Evolutionary conservation across 2,888 invertebrate species (phyloP).

Genomic region (Melinopterus prodromus): DNA sequence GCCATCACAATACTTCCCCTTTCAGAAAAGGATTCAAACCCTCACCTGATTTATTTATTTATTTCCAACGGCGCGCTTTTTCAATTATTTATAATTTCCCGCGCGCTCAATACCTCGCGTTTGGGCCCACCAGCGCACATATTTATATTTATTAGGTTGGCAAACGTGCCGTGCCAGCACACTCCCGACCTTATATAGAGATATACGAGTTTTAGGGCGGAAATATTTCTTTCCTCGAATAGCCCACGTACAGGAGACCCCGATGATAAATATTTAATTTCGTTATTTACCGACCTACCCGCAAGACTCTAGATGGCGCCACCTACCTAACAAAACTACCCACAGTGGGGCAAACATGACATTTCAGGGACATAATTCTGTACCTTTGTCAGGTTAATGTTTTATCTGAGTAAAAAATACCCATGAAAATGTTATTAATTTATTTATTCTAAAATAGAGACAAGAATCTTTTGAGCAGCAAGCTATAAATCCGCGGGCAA

Average conservation of each 20-base stretch:
- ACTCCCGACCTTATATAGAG: slow-evolving; percentile 14
- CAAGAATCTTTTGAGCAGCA: too few relatives aligned
- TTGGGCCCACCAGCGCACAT: background rate
- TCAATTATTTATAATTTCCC: background rate
- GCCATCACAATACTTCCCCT: background rate
- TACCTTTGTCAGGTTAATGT: too few relatives aligned
- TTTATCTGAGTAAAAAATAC: too few relatives aligned
- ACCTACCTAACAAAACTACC: too few relatives aligned
- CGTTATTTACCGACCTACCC: slow-evolving; percentile 13
- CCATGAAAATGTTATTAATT: too few relatives aligned
- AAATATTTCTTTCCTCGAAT: slow-evolving; percentile 16
- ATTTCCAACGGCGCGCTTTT: background rate
- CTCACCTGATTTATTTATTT: background rate
- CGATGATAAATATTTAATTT: slow-evolving; percentile 22
- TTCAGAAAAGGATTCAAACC: background rate
- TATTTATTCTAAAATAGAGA: too few relatives aligned
- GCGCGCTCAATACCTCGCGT: background rate
- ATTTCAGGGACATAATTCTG: too few relatives aligned
- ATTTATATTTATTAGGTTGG: slow-evolving; percentile 4
- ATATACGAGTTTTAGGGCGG: slow-evolving; percentile 12
- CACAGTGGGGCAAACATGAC: too few relatives aligned
- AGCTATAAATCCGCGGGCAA: too few relatives aligned
- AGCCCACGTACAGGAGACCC: slow-evolving; percentile 16
- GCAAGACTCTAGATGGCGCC: too few relatives aligned
- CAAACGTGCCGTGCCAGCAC: background rate